These are phyloP conservation scores for Crambe crambe DNA, from an alignment of 37 sponge, comb jelly and placozoan species.

Conservation along the genomic window DNA sequence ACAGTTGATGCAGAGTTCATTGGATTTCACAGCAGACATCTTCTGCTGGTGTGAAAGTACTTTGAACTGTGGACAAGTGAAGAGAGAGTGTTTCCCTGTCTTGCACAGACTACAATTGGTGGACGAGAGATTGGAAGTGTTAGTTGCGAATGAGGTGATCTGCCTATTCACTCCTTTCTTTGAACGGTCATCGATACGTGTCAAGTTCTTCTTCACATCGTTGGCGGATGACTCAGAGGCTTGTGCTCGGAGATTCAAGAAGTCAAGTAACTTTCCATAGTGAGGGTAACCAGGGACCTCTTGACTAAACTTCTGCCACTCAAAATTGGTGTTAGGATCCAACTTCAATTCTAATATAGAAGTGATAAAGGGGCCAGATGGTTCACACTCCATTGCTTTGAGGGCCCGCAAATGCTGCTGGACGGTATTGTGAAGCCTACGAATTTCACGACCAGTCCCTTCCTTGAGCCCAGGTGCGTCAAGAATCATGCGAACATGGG, in stretches of 20 bases:
- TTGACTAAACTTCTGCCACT: slow-evolving; percentile 24
- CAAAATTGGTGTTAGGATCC: slow-evolving; percentile 20
- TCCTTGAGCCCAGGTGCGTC: slow-evolving; percentile 19
- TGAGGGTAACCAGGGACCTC: background rate
- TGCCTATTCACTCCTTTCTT: too few relatives aligned
- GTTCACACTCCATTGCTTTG: slow-evolving; percentile 30
- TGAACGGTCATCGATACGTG: background rate
- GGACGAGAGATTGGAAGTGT: background rate
- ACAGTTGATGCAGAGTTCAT: slow-evolving; percentile 23
- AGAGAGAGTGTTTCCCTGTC: slow-evolving; percentile 8
- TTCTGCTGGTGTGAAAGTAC: slow-evolving; percentile 14
- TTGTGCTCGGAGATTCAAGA: slow-evolving; percentile 13
- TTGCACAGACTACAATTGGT: slow-evolving; percentile 18
- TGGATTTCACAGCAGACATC: slow-evolving; percentile 11
- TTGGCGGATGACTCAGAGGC: slow-evolving; percentile 18
- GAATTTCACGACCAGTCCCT: slow-evolving; percentile 20
- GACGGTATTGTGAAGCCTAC: slow-evolving; percentile 10
- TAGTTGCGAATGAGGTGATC: slow-evolving; percentile 9
- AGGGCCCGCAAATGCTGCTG: slow-evolving; percentile 20
- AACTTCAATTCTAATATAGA: slow-evolving; percentile 2
- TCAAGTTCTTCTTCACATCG: background rate
- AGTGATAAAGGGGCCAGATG: slow-evolving; percentile 30
- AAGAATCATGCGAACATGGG: slow-evolving; percentile 25
- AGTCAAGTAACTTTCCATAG: slow-evolving; percentile 15
- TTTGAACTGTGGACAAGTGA: slow-evolving; percentile 16